Conservation (phyloP, 2,888 invertebrate species). For the Laothoe populi region DNA sequence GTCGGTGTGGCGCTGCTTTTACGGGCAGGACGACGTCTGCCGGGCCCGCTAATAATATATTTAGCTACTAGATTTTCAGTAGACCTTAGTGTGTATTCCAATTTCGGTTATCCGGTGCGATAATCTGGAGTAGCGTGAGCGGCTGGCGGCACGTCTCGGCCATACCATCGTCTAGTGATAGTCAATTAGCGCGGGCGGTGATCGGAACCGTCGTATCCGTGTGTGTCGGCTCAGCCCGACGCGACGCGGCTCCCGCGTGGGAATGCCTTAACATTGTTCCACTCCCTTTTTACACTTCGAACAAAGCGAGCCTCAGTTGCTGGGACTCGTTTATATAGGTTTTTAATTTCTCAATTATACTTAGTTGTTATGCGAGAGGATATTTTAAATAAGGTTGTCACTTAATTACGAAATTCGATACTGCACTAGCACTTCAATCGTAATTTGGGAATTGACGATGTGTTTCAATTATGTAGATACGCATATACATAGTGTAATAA, state of each 20-base stretch:
- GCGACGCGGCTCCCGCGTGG: slow-evolving; percentile 54
- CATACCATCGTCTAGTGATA: slow-evolving; percentile 18
- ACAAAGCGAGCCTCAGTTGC: slow-evolving; percentile 22
- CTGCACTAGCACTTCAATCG: slow-evolving; percentile 2
- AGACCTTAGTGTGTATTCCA: background rate
- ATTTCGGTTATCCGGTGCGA: slow-evolving; percentile 31
- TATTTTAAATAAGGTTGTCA: background rate
- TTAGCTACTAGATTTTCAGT: background rate
- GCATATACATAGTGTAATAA: no score
- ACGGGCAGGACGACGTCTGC: no score
- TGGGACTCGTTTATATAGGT: slow-evolving; percentile 19
- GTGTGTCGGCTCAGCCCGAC: slow-evolving; percentile 52
- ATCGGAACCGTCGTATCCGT: slow-evolving; percentile 77
- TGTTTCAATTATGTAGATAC: no score
- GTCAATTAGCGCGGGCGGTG: slow-evolving; percentile 77
- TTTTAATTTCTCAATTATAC: slow-evolving; percentile 20
- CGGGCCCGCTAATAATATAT: no score
- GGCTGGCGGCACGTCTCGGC: slow-evolving; percentile 23
- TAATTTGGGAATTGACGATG: slow-evolving; percentile 9
- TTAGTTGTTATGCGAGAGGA: background rate
- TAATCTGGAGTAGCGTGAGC: slow-evolving; percentile 26
- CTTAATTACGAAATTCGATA: slow-evolving; percentile 6
- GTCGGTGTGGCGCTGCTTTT: no score
- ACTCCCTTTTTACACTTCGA: slow-evolving; percentile 51
- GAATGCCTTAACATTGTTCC: slow-evolving; percentile 61